A percentile compares a stretch with the other conserved stretches of the same genome.
These are phyloP conservation scores for Battus philenor DNA, from an alignment of 1,140 invertebrate genomes.

Conservation along the genomic window DNA sequence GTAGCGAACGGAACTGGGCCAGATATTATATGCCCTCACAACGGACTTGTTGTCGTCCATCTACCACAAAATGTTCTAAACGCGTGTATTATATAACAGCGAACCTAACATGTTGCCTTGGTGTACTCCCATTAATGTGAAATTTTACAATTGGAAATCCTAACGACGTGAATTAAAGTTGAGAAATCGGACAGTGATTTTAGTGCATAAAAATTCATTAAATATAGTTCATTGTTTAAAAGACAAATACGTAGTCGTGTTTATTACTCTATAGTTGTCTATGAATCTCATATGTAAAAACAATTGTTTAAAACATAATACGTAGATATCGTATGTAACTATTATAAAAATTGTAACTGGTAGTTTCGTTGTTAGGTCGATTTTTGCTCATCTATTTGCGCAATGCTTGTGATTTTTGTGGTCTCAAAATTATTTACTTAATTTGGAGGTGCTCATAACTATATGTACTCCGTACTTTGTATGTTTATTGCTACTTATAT, in stretches of 20 bases:
- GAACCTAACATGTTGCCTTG: too few relatives aligned
- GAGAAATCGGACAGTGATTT: background rate
- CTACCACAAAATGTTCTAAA: constrained; percentile 20
- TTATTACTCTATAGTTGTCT: too few relatives aligned
- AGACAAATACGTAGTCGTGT: too few relatives aligned
- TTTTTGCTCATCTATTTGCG: constrained; percentile 10
- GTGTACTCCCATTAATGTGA: too few relatives aligned
- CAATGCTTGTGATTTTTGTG: constrained; percentile 22
- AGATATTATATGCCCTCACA: constrained; percentile 28
- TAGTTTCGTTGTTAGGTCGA: background rate
- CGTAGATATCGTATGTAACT: too few relatives aligned
- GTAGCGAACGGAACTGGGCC: constrained; percentile 53
- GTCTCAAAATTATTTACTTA: constrained; percentile 19
- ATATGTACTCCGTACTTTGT: background rate
- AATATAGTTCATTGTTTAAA: too few relatives aligned
- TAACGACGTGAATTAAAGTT: too few relatives aligned
- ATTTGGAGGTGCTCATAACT: background rate
- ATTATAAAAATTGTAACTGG: too few relatives aligned
- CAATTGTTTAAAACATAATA: too few relatives aligned
- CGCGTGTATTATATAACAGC: background rate
- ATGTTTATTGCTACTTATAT: constrained; percentile 17
- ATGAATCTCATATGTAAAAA: too few relatives aligned
- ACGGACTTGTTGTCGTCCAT: constrained; percentile 44
- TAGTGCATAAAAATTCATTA: constrained; percentile 8
- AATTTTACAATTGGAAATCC: too few relatives aligned